These are phyloP conservation scores for Ctenoplectra terminalis DNA, from an alignment of 1,140 invertebrate species.

Conservation along the genomic window DNA sequence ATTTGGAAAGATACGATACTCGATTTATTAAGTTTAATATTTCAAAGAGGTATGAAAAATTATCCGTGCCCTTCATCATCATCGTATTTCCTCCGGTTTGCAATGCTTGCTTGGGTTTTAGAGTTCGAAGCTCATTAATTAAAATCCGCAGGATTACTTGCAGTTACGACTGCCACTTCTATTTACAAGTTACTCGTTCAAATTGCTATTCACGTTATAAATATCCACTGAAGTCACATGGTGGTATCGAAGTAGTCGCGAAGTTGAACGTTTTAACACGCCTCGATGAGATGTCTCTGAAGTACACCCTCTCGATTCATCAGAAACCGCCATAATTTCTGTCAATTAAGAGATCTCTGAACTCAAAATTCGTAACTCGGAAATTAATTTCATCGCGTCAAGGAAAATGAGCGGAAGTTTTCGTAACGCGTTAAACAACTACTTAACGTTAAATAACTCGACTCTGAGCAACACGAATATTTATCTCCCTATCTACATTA, in stretches of 20 bases:
- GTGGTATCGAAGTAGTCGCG: not conserved
- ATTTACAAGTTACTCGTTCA: not conserved
- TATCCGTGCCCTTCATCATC: not conserved
- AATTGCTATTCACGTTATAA: not conserved
- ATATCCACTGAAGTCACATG: not conserved
- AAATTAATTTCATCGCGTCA: not conserved
- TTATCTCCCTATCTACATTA: not conserved
- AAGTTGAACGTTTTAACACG: slow-evolving; percentile 8
- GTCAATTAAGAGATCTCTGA: slow-evolving; percentile 12
- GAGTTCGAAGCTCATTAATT: slow-evolving; percentile 7
- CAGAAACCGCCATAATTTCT: slow-evolving; percentile 6
- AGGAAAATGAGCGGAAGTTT: not conserved
- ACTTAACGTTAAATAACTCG: not conserved
- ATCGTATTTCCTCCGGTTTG: not conserved
- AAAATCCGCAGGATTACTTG: not conserved
- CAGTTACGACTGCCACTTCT: not conserved
- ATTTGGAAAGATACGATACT: not conserved
- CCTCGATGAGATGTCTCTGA: not conserved
- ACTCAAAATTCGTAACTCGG: not conserved
- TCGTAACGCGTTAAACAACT: not conserved
- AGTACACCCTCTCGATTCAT: slow-evolving; percentile 14
- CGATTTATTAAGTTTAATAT: not conserved
- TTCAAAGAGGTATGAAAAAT: not conserved
- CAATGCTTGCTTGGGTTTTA: not conserved
- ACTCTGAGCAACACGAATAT: not conserved